These are phyloP conservation scores for Oriolus oriolus DNA, from an alignment of 2,113 vertebrate genomes.

Conservation along the genomic window DNA sequence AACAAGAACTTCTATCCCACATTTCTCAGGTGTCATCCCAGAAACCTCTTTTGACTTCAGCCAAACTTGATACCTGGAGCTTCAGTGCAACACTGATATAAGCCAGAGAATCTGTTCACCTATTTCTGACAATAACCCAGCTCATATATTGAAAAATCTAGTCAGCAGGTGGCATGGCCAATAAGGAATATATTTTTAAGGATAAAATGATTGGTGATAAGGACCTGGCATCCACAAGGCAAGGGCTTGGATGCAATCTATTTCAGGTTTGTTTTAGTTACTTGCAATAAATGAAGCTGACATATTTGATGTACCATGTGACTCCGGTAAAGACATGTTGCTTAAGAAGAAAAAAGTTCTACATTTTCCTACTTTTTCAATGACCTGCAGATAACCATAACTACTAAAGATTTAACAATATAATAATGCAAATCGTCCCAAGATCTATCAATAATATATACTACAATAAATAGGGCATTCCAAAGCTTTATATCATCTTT, in stretches of 20 bases:
- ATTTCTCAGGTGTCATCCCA: background rate
- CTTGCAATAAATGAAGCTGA: background rate
- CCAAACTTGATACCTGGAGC: background rate
- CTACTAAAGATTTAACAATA: background rate
- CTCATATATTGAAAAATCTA: background rate
- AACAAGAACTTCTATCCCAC: background rate
- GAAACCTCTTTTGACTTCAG: background rate
- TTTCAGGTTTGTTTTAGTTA: background rate
- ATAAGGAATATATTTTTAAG: background rate
- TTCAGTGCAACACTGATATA: background rate
- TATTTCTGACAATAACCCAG: background rate
- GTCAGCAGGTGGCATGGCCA: too few species aligned
- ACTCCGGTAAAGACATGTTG: background rate
- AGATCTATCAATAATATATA: background rate
- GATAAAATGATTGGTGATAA: background rate
- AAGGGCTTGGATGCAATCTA: accelerated
- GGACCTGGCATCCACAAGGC: background rate
- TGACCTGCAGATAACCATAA: background rate
- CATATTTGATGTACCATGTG: background rate
- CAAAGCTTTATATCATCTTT: background rate
- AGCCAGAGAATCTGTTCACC: background rate
- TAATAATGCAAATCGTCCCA: background rate
- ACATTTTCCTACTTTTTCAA: background rate
- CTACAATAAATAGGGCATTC: background rate
- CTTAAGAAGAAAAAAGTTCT: background rate